Conservation (phyloP, 2,113 vertebrate species). For the Orycteropus afer region DNA sequence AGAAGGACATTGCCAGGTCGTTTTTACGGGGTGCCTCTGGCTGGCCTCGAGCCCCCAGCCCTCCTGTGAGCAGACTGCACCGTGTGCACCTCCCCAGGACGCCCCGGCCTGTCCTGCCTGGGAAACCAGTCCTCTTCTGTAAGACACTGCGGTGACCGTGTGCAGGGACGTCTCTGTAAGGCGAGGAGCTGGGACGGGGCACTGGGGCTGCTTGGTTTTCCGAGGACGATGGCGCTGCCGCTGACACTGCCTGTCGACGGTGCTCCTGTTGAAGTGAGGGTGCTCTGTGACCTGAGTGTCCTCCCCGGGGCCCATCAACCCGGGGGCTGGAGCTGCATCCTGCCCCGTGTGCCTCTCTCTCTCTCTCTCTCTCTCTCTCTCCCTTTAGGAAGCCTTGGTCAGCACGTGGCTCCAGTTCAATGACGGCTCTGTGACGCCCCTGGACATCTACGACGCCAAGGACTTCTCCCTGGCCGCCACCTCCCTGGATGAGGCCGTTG, state of each 20-base stretch:
- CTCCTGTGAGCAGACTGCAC: no score
- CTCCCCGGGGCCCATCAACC: neutral
- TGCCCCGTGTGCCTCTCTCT: neutral
- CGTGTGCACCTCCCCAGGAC: no score
- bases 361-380: slow-evolving; percentile 57
- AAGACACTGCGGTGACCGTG: neutral
- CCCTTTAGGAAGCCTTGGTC: slow-evolving; percentile 93
- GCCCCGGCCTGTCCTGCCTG: no score
- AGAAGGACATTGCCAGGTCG: neutral
- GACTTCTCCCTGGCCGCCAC: slow-evolving; percentile 92
- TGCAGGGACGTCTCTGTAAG: neutral
- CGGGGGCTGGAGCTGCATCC: neutral
- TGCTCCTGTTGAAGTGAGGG: slow-evolving; percentile 11
- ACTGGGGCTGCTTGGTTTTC: neutral
- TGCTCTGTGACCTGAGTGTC: neutral
- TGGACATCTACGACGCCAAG: slow-evolving; percentile 94
- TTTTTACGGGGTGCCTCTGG: neutral
- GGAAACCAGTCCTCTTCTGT: no score
- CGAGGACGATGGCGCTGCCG: fast-evolving
- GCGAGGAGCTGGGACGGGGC: neutral
- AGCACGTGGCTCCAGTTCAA: slow-evolving; percentile 98
- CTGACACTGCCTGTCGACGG: neutral
- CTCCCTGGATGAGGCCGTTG: slow-evolving; percentile 91
- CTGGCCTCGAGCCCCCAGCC: neutral
- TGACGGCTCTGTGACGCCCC: slow-evolving; percentile 93